Conservation (phyloP, 2,888 invertebrate species). For the Melikaiella ostensackeni region DNA sequence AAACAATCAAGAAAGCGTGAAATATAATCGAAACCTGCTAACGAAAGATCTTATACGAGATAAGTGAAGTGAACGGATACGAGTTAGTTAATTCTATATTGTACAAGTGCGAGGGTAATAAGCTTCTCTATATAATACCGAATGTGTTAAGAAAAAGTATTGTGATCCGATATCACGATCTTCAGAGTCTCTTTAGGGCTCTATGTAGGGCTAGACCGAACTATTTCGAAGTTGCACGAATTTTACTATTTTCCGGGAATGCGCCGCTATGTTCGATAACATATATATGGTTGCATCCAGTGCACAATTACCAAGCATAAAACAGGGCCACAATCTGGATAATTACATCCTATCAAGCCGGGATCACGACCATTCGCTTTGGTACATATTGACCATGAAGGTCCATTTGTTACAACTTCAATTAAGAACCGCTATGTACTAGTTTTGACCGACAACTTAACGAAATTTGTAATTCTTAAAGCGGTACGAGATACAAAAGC, state of each 20-base stretch:
- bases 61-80: too few species aligned
- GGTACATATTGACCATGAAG: too few species aligned
- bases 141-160: constrained; percentile 10
- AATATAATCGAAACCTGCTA: constrained; percentile 10
- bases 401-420: too few species aligned
- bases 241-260: constrained; percentile 40
- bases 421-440: too few species aligned
- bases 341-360: constrained; percentile 53
- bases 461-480: too few species aligned
- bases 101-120: too few species aligned
- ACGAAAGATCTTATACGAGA: not conserved
- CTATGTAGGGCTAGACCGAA: too few species aligned
- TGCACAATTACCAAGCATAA: constrained; percentile 46
- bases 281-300: constrained; percentile 52
- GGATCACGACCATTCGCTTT: too few species aligned
- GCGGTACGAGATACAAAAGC: too few species aligned
- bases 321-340: constrained; percentile 45
- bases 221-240: not conserved
- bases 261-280: constrained; percentile 47
- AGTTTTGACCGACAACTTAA: too few species aligned
- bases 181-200: constrained; percentile 30
- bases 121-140: too few species aligned
- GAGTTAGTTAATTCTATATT: too few species aligned
- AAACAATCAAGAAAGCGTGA: constrained; percentile 10
- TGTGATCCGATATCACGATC: constrained; percentile 14